Evolutionary conservation across 1,140 invertebrate species (phyloP).

Genomic region (Eubasilissa regina): DNA sequence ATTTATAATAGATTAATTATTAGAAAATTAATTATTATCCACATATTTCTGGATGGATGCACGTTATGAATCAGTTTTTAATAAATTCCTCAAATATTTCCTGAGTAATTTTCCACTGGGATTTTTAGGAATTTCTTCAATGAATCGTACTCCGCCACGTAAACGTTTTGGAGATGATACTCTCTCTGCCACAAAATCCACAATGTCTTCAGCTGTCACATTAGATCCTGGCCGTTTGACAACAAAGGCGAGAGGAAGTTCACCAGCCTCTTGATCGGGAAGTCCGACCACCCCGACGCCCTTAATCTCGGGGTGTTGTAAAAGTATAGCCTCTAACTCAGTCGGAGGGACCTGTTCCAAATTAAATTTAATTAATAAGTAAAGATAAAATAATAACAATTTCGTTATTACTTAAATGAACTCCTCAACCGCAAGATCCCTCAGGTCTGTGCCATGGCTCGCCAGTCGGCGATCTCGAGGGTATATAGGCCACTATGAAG

Average conservation of each 20-base stretch:
- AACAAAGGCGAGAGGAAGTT: conserved; percentile 81
- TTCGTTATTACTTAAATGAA: no score
- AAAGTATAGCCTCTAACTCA: conserved; percentile 81
- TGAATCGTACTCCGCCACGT: conserved; percentile 74
- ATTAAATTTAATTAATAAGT: no score
- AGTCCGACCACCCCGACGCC: conserved; percentile 83
- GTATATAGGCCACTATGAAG: no score
- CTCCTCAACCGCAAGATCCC: no score
- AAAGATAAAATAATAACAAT: no score
- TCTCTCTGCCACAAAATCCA: conserved; percentile 68
- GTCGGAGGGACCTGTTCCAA: conserved; percentile 69
- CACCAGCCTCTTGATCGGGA: conserved; percentile 77
- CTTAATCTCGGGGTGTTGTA: conserved; percentile 76
- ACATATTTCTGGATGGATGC: no score
- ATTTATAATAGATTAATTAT: no score
- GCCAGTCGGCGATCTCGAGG: no score
- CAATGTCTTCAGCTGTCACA: conserved; percentile 70
- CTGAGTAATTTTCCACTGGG: conserved; percentile 67
- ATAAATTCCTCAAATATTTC: conserved; percentile 43
- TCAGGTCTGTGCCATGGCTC: no score
- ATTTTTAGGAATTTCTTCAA: conserved; percentile 76
- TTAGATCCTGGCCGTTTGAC: conserved; percentile 70
- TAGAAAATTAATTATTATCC: no score
- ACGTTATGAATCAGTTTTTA: conserved; percentile 5
- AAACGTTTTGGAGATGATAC: conserved; percentile 69